These are phyloP conservation scores for Epinephelus coioides DNA, from an alignment of 2,797 vertebrate genomes.

Conservation along the genomic window DNA sequence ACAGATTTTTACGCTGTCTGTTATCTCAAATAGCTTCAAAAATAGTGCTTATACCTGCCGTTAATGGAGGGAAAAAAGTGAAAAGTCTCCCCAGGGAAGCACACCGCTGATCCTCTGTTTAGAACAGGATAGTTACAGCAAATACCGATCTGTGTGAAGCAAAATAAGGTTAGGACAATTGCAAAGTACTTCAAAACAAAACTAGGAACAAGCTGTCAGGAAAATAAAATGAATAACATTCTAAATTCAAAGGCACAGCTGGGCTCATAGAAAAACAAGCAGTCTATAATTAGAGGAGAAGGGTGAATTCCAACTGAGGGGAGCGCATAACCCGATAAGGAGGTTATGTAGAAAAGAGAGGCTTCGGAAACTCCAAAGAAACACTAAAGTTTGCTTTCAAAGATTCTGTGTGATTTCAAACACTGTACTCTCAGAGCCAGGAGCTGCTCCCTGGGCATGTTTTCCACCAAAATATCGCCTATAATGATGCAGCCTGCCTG, in stretches of 20 bases:
- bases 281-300: constrained; percentile 57
- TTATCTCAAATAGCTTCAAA: too few species aligned
- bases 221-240: constrained; percentile 44
- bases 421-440: constrained; percentile 45
- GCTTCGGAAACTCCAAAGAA: constrained; percentile 45
- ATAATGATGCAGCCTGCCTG: constrained; percentile 62
- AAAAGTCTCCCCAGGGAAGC: too few species aligned
- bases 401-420: constrained; percentile 68
- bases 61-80: too few species aligned
- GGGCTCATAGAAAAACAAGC: constrained; percentile 48
- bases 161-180: constrained; percentile 34
- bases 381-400: constrained; percentile 61
- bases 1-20: too few species aligned
- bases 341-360: constrained; percentile 28
- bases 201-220: constrained; percentile 33
- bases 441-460: constrained; percentile 61
- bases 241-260: constrained; percentile 54
- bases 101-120: too few species aligned
- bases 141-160: constrained; percentile 15
- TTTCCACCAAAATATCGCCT: constrained; percentile 61
- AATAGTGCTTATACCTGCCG: too few species aligned
- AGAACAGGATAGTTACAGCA: constrained; percentile 28
- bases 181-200: constrained; percentile 48
- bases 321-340: constrained; percentile 23
- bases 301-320: constrained; percentile 49